These are phyloP conservation scores for Chaetogeoica ovagalla DNA, from an alignment of 2,888 invertebrate species.

Conservation along the genomic window DNA sequence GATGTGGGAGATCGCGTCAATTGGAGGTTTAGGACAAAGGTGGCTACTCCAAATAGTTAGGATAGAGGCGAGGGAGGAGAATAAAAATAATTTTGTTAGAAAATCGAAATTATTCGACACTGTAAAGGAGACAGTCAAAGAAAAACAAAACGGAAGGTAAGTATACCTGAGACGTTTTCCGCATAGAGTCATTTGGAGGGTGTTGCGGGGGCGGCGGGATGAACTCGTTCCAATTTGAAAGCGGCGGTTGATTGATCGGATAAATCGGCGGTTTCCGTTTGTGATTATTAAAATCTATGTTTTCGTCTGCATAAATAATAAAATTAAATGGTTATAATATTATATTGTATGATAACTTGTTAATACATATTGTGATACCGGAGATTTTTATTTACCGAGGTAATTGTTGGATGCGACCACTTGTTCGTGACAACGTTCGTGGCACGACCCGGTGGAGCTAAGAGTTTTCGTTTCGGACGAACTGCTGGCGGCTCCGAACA, in stretches of 20 bases:
- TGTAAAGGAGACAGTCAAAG: not conserved
- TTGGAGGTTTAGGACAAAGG: no score
- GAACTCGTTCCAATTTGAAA: slow-evolving; percentile 57
- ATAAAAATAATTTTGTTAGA: not conserved
- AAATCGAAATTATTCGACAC: not conserved
- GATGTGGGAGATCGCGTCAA: no score
- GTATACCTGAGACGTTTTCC: slow-evolving; percentile 55
- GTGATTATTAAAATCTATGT: slow-evolving; percentile 39
- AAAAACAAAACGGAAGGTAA: not conserved
- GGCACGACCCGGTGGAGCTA: slow-evolving; percentile 55
- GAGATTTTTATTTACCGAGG: slow-evolving; percentile 19
- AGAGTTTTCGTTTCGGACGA: slow-evolving; percentile 56
- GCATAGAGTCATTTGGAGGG: slow-evolving; percentile 56
- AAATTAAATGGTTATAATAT: not conserved
- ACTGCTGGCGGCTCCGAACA: slow-evolving; percentile 55
- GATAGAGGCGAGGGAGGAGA: no score
- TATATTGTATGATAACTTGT: no score
- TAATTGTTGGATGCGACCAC: slow-evolving; percentile 19
- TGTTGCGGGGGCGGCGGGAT: slow-evolving; percentile 57
- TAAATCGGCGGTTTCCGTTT: slow-evolving; percentile 45
- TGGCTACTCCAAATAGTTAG: no score
- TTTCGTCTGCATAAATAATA: slow-evolving; percentile 19
- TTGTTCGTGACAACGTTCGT: slow-evolving; percentile 42
- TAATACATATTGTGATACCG: no score
- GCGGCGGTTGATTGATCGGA: slow-evolving; percentile 50